phyloP scores from a whole-genome alignment of 2,797 vertebrate species.

The Sternotherus odoratus region DNA sequence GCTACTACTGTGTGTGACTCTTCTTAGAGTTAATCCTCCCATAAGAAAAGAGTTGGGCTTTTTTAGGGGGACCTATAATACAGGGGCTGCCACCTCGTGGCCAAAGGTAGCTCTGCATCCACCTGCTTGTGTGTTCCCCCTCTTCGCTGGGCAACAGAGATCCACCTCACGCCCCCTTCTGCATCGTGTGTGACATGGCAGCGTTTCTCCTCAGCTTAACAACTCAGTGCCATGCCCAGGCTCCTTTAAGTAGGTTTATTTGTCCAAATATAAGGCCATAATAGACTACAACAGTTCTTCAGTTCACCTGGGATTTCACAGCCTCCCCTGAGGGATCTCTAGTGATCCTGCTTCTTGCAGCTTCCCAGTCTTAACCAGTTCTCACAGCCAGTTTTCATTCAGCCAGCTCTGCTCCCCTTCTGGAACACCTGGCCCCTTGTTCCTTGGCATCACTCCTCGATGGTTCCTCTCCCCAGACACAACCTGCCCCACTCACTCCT shows the following conservation, averaged over 20 bases:
- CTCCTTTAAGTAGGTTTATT: neutral
- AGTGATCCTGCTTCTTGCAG: neutral
- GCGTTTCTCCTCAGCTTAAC: neutral
- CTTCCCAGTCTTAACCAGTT: neutral
- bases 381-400: neutral
- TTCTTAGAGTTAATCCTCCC: no score
- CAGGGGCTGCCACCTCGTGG: no score
- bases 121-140: neutral
- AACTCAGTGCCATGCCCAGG: neutral
- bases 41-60: no score
- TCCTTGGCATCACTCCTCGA: neutral
- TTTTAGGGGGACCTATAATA: no score
- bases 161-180: neutral
- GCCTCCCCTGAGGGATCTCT: neutral
- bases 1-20: no score
- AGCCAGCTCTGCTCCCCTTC: neutral
- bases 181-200: neutral
- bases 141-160: neutral
- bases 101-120: no score
- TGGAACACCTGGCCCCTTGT: neutral
- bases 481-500: neutral
- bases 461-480: neutral
- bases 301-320: neutral
- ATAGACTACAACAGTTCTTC: neutral
- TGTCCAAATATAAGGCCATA: neutral